Percentiles rank a stretch among this genome's conserved stretches.
These are phyloP conservation scores for Gambusia yucatana DNA, from an alignment of 2,797 vertebrate species.

Conservation along the genomic window DNA sequence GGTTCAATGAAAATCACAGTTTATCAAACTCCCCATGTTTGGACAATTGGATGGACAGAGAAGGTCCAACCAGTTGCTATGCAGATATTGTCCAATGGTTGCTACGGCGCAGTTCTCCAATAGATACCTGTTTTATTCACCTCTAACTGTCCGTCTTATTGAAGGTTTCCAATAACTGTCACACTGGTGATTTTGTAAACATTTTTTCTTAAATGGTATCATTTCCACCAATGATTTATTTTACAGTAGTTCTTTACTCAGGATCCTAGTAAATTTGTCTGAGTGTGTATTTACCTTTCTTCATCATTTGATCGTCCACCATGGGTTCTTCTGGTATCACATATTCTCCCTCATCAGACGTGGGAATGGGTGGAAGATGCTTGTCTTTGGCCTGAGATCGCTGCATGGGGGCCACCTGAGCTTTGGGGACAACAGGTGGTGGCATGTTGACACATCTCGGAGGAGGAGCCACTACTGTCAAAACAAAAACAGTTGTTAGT, in stretches of 20 bases:
- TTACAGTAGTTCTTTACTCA: background rate
- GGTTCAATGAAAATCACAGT: background rate
- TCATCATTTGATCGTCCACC: background rate
- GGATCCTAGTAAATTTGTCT: background rate
- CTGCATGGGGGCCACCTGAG: slow-evolving; percentile 52
- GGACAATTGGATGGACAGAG: background rate
- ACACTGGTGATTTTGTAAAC: background rate
- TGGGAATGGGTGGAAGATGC: background rate
- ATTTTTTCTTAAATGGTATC: background rate
- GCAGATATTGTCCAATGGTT: background rate
- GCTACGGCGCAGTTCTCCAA: background rate
- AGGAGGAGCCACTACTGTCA: slow-evolving; percentile 36
- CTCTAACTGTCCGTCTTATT: background rate
- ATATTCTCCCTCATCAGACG: slow-evolving; percentile 44
- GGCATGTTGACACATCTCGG: slow-evolving; percentile 13
- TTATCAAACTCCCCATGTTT: background rate
- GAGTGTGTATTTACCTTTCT: slow-evolving; percentile 18
- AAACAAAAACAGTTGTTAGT: slow-evolving; percentile 17
- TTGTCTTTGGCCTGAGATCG: background rate
- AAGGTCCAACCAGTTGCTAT: background rate
- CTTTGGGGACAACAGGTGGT: slow-evolving; percentile 19
- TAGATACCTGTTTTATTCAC: background rate
- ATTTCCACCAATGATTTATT: background rate
- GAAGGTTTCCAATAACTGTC: background rate
- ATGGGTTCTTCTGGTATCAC: slow-evolving; percentile 23